phyloP scores from a whole-genome alignment of 1,140 invertebrate genomes.

The Cyclina sinensis region DNA sequence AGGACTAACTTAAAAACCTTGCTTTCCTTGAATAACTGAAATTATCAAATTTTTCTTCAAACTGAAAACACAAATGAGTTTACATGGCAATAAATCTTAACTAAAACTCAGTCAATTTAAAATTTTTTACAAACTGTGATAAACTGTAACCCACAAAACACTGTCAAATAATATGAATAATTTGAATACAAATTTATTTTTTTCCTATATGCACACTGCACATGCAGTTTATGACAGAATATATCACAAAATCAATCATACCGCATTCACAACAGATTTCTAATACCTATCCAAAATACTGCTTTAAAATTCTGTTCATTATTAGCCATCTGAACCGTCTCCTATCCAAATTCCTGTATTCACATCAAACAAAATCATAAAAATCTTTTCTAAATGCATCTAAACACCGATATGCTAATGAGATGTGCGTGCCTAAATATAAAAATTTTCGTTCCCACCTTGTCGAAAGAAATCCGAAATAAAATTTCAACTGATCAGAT shows the following conservation, averaged over 20 bases:
- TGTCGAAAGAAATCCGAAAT: not conserved
- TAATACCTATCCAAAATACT: not conserved
- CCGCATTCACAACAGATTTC: not conserved
- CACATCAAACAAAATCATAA: slow-evolving; percentile 4
- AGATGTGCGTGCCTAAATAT: not conserved
- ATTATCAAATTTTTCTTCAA: too few relatives aligned
- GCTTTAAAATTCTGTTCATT: not conserved
- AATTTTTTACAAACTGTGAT: too few relatives aligned
- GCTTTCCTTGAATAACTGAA: too few relatives aligned
- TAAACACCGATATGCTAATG: slow-evolving; percentile 1
- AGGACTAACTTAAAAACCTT: too few relatives aligned
- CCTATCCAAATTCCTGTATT: not conserved
- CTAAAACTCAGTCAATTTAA: too few relatives aligned
- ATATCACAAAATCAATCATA: not conserved
- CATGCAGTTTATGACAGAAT: too few relatives aligned
- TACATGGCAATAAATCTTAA: too few relatives aligned
- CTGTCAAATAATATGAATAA: too few relatives aligned
- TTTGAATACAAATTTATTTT: too few relatives aligned
- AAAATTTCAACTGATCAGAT: not conserved
- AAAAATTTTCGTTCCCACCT: not conserved
- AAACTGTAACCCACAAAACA: too few relatives aligned
- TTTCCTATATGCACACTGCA: too few relatives aligned
- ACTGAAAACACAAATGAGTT: too few relatives aligned
- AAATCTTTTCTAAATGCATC: not conserved
- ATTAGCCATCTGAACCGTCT: not conserved